Percentiles rank a stretch among this genome's conserved stretches.
Conservation (phyloP, 2,888 invertebrate genomes). For the Liodrosophila aerea region DNA sequence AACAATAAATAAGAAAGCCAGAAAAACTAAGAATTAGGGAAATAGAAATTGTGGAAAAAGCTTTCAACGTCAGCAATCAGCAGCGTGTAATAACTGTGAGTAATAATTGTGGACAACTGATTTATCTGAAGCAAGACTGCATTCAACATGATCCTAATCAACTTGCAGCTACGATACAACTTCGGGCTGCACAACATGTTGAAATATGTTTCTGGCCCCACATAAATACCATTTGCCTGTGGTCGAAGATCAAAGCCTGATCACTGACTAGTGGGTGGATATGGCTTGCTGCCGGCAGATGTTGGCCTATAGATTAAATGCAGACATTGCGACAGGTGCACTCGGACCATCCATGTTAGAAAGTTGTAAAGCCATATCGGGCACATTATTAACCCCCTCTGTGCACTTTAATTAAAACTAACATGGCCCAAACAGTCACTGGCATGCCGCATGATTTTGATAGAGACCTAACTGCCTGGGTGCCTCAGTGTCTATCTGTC, state of each 20-base stretch:
- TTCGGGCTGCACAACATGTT: slow-evolving; percentile 23
- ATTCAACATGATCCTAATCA: slow-evolving; percentile 52
- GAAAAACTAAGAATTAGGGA: slow-evolving; percentile 32
- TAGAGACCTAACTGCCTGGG: not conserved
- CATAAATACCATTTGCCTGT: slow-evolving; percentile 60
- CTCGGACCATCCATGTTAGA: slow-evolving; percentile 28
- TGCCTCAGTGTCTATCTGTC: slow-evolving; percentile 3
- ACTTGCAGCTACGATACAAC: slow-evolving; percentile 46
- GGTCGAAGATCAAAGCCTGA: slow-evolving; percentile 70
- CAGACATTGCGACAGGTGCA: slow-evolving; percentile 47
- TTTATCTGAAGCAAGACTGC: slow-evolving; percentile 46
- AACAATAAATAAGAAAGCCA: slow-evolving; percentile 51
- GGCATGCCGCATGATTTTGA: slow-evolving; percentile 35
- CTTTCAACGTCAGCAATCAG: slow-evolving; percentile 47
- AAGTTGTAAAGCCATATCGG: slow-evolving; percentile 25
- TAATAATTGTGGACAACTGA: slow-evolving; percentile 49
- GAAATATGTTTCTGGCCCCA: slow-evolving; percentile 33
- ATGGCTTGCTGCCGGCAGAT: slow-evolving; percentile 28
- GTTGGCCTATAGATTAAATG: slow-evolving; percentile 32
- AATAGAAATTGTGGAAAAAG: slow-evolving; percentile 44
- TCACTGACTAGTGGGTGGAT: slow-evolving; percentile 22
- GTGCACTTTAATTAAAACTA: slow-evolving; percentile 57
- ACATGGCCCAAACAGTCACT: slow-evolving; percentile 31
- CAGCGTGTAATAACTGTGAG: slow-evolving; percentile 30
- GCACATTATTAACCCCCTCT: slow-evolving; percentile 35